phyloP scores from a whole-genome alignment of 1,140 invertebrate genomes.

The Papilio xuthus region DNA sequence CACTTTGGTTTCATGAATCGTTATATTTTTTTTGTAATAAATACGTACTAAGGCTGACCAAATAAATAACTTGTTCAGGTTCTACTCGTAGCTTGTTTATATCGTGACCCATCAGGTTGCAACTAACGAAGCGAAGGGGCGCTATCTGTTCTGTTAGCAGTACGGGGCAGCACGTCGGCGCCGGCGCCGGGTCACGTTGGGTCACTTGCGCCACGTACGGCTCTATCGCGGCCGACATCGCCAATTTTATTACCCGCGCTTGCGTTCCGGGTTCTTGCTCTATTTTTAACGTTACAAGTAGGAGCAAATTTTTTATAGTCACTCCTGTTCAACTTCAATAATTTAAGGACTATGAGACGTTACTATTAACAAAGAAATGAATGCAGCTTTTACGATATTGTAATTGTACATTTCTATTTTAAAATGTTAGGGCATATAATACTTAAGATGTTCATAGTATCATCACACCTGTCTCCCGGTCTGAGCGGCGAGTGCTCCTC shows the following conservation, averaged over 20 bases:
- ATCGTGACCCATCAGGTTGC: background rate
- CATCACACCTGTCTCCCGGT: constrained; percentile 62
- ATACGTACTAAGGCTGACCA: background rate
- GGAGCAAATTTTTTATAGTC: background rate
- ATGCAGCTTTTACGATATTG: too few species aligned
- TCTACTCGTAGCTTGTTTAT: background rate
- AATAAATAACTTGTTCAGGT: background rate
- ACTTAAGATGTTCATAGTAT: background rate
- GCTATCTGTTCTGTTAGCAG: background rate
- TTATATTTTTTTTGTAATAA: background rate
- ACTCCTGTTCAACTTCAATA: too few species aligned
- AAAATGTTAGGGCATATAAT: background rate
- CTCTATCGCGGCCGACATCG: background rate
- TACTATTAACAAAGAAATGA: too few species aligned
- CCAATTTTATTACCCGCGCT: constrained; percentile 1
- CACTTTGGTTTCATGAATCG: background rate
- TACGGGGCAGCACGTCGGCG: background rate
- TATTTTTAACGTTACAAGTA: background rate
- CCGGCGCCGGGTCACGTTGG: background rate
- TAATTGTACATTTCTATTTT: too few species aligned
- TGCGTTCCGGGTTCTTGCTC: constrained; percentile 11
- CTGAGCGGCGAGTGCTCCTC: constrained; percentile 55
- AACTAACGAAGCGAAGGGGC: background rate
- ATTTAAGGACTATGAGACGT: too few species aligned
- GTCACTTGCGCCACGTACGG: background rate